Conservation (phyloP, 2,113 vertebrate species). For the Nothoprocta perdicaria region DNA sequence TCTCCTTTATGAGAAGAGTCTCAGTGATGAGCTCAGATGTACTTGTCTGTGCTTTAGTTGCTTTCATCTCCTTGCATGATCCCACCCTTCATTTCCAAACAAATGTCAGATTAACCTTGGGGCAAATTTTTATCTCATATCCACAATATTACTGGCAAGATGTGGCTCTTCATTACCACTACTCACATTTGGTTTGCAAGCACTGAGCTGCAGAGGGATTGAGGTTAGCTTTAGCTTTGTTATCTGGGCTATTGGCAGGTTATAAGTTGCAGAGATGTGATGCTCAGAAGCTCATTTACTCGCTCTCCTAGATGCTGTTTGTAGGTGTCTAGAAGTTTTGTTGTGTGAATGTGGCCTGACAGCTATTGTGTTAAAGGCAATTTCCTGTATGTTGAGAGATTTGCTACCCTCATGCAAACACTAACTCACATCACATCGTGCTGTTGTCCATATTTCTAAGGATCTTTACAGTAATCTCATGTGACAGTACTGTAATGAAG, state of each 20-base stretch:
- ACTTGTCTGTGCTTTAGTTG: not conserved
- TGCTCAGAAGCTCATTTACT: conserved; percentile 13
- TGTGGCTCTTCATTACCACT: not conserved
- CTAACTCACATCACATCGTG: not conserved
- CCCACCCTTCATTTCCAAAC: not conserved
- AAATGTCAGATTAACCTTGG: not conserved
- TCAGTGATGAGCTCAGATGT: not conserved
- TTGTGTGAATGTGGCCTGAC: not conserved
- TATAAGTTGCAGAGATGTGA: conserved; percentile 8
- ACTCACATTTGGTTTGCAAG: rapidly evolving
- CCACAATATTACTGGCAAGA: not conserved
- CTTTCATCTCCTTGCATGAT: not conserved
- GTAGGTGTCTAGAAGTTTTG: conserved; percentile 9
- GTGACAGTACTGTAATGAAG: not conserved
- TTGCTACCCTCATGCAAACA: not conserved
- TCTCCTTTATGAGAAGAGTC: not conserved
- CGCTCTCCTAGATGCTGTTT: conserved; percentile 21
- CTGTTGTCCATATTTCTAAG: not conserved
- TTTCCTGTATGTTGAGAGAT: not conserved
- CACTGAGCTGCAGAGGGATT: not conserved
- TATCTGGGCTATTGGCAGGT: not conserved
- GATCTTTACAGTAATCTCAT: not conserved
- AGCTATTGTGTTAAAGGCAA: not conserved
- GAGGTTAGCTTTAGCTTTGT: not conserved
- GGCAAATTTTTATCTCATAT: not conserved